These are phyloP conservation scores for Vespertilio murinus DNA, from an alignment of 2,797 vertebrate genomes.

Conservation along the genomic window DNA sequence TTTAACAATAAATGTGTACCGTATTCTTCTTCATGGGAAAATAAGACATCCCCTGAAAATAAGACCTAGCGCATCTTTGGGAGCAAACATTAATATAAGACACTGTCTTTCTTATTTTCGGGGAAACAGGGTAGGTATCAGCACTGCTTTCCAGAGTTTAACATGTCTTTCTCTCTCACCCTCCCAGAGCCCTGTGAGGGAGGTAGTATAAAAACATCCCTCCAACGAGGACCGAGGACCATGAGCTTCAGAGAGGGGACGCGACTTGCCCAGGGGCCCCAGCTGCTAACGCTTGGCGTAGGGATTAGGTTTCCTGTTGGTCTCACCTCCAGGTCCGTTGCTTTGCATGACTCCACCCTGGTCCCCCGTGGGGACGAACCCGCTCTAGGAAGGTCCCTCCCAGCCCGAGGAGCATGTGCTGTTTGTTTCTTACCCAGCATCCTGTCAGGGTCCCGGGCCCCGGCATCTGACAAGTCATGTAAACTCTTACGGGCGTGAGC, in stretches of 20 bases:
- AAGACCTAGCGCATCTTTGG: too few species aligned
- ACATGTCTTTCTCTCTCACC: not conserved
- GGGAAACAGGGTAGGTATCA: too few species aligned
- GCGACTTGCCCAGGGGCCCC: not conserved
- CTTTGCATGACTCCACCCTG: not conserved
- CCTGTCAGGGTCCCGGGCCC: conserved; percentile 74
- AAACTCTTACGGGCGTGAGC: conserved; percentile 76
- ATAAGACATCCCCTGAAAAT: too few species aligned
- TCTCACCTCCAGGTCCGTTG: not conserved
- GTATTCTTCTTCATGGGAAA: too few species aligned
- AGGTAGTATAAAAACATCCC: not conserved
- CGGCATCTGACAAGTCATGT: conserved; percentile 78
- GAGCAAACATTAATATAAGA: too few species aligned
- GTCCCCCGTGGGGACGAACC: not conserved
- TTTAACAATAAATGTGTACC: too few species aligned
- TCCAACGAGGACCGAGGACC: not conserved
- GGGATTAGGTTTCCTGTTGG: not conserved
- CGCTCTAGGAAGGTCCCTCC: not conserved
- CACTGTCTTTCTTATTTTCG: too few species aligned
- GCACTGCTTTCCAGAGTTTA: not conserved
- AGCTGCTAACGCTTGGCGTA: not conserved
- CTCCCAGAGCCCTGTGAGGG: not conserved
- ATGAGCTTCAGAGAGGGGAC: not conserved
- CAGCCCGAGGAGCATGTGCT: conserved; percentile 9
- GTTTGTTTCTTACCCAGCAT: conserved; percentile 77